These are phyloP conservation scores for Acleris sparsana DNA, from an alignment of 2,888 invertebrate species.

Conservation along the genomic window DNA sequence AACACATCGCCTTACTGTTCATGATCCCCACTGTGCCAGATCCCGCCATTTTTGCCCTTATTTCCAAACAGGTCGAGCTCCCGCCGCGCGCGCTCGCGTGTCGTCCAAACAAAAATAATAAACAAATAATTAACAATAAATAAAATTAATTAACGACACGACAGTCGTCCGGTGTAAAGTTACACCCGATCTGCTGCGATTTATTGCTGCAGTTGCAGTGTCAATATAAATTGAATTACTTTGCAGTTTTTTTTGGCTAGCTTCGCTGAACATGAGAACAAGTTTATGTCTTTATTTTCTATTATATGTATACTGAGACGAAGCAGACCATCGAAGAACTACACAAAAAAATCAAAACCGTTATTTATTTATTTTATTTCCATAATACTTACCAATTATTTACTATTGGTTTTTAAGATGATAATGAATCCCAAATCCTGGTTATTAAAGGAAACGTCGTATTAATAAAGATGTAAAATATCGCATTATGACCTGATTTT, in stretches of 20 bases:
- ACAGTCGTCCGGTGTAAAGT: constrained; percentile 64
- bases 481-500: too few species aligned
- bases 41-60: constrained; percentile 48
- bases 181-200: constrained; percentile 49
- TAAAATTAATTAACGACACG: constrained; percentile 72
- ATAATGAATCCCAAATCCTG: too few species aligned
- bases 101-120: constrained; percentile 30
- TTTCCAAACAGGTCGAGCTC: constrained; percentile 66
- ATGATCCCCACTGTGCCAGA: background rate
- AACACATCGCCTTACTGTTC: constrained; percentile 11
- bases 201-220: background rate
- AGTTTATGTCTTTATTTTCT: too few species aligned
- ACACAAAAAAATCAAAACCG: too few species aligned
- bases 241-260: background rate
- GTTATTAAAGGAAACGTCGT: too few species aligned
- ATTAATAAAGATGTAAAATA: too few species aligned
- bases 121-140: constrained; percentile 60
- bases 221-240: constrained; percentile 3
- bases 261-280: too few species aligned
- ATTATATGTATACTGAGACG: too few species aligned
- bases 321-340: too few species aligned
- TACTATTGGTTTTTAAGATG: too few species aligned
- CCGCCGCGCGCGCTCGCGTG: constrained; percentile 50
- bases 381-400: too few species aligned
- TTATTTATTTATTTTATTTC: too few species aligned